Base-by-base conservation (phyloP, 2,888 invertebrate species). In the Acanthosepion pharaonis region DNA sequence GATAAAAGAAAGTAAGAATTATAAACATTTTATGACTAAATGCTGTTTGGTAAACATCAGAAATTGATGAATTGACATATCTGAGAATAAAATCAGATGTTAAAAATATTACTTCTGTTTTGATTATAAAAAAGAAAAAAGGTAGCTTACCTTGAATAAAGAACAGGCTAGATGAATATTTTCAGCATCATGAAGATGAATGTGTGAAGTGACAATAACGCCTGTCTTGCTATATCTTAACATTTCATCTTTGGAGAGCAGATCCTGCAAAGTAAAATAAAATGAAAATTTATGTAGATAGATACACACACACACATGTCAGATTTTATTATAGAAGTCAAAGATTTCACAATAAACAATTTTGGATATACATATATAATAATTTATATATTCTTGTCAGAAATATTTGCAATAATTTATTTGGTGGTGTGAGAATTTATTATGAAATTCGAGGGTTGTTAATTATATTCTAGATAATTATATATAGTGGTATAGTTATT, bases 101-200 rank as follows among this genome's bases (percentile, higher is more conserved):
- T 59, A 23, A 59, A 59, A 23, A 59, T 59, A 59, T 59, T 23
- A 23, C 59, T 59, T 55, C 18, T 91, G 20, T 28, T 15, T 2
- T n/a, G 18, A 33, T 42, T 20, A 91, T 5, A 28, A 91, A 91
- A 91, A 42, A 42, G 5, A n/a, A 51, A 55, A 78, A 94, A 91
- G 94, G 95, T 95, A 18, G 97, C 98, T 98, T 97, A 99, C 99
- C 97, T 99, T 98, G 97, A 99, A 99, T 95, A 99, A 98, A 95
- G 98, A 98, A 96, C 99, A 99, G 9, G 99, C 99, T 0, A 99
- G 98, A 94, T 98, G 98, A 91, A 99, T 98, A 97, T 99, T 99
- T 97, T 99, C 99, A 0, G 99, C 99, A 98, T 99, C 99, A 97
- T 99, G 99, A 98, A 99, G 98, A 96, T 99, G 99, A 96, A 99